Evolutionary conservation across 2,113 vertebrate genomes (phyloP).

Genomic region (Candoia aspera): DNA sequence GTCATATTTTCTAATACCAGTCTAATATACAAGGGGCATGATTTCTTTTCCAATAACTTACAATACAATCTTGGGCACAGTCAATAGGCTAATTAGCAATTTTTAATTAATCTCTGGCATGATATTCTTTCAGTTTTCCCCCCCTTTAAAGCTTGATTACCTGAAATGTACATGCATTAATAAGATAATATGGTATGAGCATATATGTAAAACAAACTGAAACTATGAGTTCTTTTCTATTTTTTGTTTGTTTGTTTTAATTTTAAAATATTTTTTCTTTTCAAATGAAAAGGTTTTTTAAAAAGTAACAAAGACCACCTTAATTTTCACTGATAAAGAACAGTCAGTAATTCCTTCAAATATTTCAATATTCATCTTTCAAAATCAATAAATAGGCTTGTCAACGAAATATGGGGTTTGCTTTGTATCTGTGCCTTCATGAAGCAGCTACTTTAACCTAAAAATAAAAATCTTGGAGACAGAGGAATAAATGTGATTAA

Average conservation of each 20-base stretch:
- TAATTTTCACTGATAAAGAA: not conserved
- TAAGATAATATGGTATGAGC: not conserved
- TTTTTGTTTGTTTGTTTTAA: not conserved
- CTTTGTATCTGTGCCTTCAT: not conserved
- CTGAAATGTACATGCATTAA: not conserved
- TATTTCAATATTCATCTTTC: not conserved
- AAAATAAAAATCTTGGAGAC: not conserved
- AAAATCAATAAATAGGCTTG: not conserved
- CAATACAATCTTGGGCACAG: not conserved
- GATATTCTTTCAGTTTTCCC: not conserved
- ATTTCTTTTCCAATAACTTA: not conserved
- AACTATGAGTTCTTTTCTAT: not conserved
- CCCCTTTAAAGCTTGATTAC: not conserved
- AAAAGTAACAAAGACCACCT: not conserved
- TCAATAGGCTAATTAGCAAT: not conserved
- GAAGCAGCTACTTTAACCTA: not conserved
- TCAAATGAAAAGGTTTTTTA: not conserved
- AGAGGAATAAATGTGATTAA: not conserved
- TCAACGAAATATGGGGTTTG: not conserved
- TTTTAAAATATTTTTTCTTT: not conserved
- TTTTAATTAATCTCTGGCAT: not conserved
- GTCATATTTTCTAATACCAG: not conserved
- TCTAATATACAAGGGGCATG: not conserved
- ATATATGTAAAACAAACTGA: not conserved
- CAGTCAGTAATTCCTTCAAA: not conserved